Evolutionary conservation across 2,888 invertebrate species (phyloP).

Genomic region (Agrotis ipsilon): DNA sequence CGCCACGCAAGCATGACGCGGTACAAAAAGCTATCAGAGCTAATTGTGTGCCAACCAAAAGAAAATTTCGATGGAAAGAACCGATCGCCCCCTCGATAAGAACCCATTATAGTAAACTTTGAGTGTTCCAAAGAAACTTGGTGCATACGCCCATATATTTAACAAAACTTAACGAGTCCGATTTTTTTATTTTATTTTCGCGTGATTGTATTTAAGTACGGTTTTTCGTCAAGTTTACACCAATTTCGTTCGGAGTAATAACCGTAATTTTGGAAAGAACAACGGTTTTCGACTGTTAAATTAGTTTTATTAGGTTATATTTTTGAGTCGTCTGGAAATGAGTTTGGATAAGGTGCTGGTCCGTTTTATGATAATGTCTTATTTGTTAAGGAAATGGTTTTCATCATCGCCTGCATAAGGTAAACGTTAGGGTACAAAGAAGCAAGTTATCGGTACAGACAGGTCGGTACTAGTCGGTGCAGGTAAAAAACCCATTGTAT

Average conservation of each 20-base stretch:
- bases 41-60: slow-evolving; percentile 88
- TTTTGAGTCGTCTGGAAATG: slow-evolving; percentile 50
- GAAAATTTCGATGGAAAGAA: slow-evolving; percentile 84
- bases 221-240: slow-evolving; percentile 73
- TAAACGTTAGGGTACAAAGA: not conserved
- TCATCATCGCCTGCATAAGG: not conserved
- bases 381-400: slow-evolving; percentile 49
- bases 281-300: slow-evolving; percentile 62
- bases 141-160: slow-evolving; percentile 80
- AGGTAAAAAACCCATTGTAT: no score
- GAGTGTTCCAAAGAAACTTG: slow-evolving; percentile 80
- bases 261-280: slow-evolving; percentile 67
- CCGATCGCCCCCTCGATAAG: slow-evolving; percentile 83
- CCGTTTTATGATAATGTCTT: slow-evolving; percentile 59
- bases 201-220: slow-evolving; percentile 76
- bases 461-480: no score
- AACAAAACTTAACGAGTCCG: slow-evolving; percentile 76
- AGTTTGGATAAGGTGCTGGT: slow-evolving; percentile 40
- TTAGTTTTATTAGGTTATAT: slow-evolving; percentile 62
- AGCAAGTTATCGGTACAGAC: no score
- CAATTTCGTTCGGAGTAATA: slow-evolving; percentile 66
- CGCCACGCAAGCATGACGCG: slow-evolving; percentile 80
- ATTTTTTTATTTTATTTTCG: slow-evolving; percentile 82
- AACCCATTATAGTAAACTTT: slow-evolving; percentile 84
- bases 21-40: slow-evolving; percentile 88